Conservation (phyloP, 1,140 invertebrate genomes). For the Drosophila suzukii region DNA sequence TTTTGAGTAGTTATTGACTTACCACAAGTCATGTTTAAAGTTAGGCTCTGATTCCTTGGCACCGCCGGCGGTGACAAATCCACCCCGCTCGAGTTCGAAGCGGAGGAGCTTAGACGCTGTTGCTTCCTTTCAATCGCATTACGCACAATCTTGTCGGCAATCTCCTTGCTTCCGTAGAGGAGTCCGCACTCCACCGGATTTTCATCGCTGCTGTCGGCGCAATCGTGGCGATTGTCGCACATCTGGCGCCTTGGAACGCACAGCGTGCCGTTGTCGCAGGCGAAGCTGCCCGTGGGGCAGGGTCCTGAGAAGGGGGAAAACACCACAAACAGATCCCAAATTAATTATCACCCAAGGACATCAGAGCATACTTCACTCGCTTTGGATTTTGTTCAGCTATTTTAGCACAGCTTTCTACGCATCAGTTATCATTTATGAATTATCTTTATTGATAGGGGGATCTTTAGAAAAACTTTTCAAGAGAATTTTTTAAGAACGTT, state of each 20-base stretch:
- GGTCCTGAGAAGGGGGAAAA: conserved; percentile 63
- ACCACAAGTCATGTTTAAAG: conserved; percentile 50
- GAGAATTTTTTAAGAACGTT: background rate
- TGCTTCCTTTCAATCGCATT: conserved; percentile 74
- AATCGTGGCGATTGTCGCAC: conserved; percentile 89
- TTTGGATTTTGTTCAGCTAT: background rate
- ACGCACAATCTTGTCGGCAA: conserved; percentile 76
- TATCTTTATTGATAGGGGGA: background rate
- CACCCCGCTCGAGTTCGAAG: conserved; percentile 42
- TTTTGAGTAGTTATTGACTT: conserved; percentile 7
- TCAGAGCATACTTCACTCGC: conserved; percentile 1
- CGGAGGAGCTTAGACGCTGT: conserved; percentile 34
- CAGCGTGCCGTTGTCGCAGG: conserved; percentile 88
- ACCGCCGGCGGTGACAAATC: conserved; percentile 36
- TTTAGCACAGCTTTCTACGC: background rate
- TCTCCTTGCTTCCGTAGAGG: conserved; percentile 78
- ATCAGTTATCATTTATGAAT: background rate
- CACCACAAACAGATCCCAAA: conserved; percentile 26
- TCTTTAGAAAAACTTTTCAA: background rate
- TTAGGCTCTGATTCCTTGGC: conserved; percentile 39
- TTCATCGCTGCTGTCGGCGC: conserved; percentile 89
- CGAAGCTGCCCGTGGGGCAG: conserved; percentile 89
- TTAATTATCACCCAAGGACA: conserved; percentile 12
- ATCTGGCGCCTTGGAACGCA: conserved; percentile 89
- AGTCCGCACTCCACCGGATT: conserved; percentile 77